phyloP scores from a whole-genome alignment of 37 sponge, comb jelly and placozoan species.

The Eunapius fragilis region DNA sequence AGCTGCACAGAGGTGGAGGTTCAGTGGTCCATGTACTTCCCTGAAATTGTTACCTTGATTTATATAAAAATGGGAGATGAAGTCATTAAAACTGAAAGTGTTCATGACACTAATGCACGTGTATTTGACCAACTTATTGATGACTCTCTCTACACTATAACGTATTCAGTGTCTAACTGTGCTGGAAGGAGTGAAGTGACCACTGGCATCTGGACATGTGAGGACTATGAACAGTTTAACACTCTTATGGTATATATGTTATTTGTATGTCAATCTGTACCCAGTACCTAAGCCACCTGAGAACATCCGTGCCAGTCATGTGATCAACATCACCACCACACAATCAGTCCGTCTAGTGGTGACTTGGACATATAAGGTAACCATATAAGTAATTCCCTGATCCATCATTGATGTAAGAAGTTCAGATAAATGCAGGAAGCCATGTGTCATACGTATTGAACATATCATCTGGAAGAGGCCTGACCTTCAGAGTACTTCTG shows the following conservation, averaged over 20 bases:
- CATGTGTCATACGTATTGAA: background rate
- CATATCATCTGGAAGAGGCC: background rate
- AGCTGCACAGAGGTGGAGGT: background rate
- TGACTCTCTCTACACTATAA: background rate
- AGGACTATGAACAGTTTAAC: background rate
- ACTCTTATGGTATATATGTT: too few species aligned
- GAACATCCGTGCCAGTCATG: background rate
- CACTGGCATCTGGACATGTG: background rate
- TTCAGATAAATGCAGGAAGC: background rate
- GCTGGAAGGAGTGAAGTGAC: background rate
- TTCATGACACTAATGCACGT: background rate
- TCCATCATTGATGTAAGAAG: background rate
- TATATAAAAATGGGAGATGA: background rate
- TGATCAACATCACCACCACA: background rate
- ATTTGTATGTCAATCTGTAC: too few species aligned
- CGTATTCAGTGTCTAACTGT: background rate
- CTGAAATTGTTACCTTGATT: background rate
- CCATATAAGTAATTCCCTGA: background rate
- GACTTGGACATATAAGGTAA: background rate
- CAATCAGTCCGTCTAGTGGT: background rate
- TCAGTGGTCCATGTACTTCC: background rate
- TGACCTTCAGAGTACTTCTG: background rate
- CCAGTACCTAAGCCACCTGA: background rate
- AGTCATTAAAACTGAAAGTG: background rate
- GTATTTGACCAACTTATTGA: background rate